phyloP scores from a whole-genome alignment of 2,797 vertebrate species.

The Lepidocolaptes lacrymiger region DNA sequence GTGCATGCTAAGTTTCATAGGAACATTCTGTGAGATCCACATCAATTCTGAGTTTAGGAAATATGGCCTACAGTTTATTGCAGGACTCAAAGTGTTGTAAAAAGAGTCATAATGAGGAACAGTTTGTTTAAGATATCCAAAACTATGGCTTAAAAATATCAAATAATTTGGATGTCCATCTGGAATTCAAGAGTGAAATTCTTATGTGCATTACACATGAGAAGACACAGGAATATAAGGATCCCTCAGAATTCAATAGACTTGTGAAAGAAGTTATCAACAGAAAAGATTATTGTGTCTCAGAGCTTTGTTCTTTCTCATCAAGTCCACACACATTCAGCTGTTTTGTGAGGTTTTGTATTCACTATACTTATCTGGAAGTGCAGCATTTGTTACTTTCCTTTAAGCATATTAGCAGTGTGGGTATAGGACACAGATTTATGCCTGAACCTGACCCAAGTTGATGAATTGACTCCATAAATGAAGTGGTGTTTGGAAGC shows the following conservation, averaged over 20 bases:
- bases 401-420: conserved; percentile 40
- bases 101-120: not conserved
- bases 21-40: not conserved
- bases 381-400: conserved; percentile 17
- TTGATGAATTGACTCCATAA: not conserved
- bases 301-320: conserved; percentile 16
- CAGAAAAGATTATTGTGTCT: conserved; percentile 42
- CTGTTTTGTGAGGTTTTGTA: conserved; percentile 26
- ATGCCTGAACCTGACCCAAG: conserved; percentile 25
- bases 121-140: conserved; percentile 47
- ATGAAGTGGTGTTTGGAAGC: not conserved
- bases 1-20: not conserved
- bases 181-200: conserved; percentile 1
- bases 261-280: conserved; percentile 48
- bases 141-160: conserved; percentile 52
- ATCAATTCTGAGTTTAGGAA: not conserved
- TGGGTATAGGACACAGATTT: conserved; percentile 23
- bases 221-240: conserved; percentile 42
- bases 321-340: conserved; percentile 13
- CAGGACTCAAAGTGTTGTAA: not conserved
- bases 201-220: not conserved
- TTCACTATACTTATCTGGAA: conserved; percentile 33
- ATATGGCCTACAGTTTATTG: not conserved
- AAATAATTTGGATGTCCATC: conserved; percentile 44
- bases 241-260: conserved; percentile 23